Conservation (phyloP, 2,113 vertebrate species). For the Leptosomus discolor region DNA sequence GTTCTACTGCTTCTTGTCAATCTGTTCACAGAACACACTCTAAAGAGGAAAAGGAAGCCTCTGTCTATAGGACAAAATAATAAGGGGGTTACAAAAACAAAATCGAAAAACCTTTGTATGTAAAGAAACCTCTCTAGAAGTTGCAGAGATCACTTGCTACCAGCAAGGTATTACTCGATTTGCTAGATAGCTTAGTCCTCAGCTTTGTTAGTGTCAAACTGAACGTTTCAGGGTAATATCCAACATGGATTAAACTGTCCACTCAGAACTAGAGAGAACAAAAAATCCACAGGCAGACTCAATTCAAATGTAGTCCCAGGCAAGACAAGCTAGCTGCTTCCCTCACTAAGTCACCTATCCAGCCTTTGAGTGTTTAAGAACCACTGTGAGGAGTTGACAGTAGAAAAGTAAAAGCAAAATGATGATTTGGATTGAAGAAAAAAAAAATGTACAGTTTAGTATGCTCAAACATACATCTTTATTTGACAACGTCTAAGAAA, state of each 20-base stretch:
- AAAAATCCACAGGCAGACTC: slow-evolving; percentile 72
- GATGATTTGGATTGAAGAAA: slow-evolving; percentile 67
- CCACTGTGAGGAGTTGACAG: slow-evolving; percentile 72
- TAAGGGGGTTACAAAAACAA: slow-evolving; percentile 62
- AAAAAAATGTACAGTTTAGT: slow-evolving; percentile 68
- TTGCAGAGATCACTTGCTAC: slow-evolving; percentile 73
- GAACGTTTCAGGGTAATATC: slow-evolving; percentile 64
- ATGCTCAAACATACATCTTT: slow-evolving; percentile 71
- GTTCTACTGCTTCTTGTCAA: slow-evolving; percentile 56
- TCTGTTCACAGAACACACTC: slow-evolving; percentile 66
- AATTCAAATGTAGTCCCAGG: slow-evolving; percentile 75
- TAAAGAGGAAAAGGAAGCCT: slow-evolving; percentile 66
- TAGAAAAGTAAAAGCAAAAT: slow-evolving; percentile 78
- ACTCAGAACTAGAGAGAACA: slow-evolving; percentile 70
- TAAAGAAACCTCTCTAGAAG: slow-evolving; percentile 67
- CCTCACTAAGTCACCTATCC: slow-evolving; percentile 66
- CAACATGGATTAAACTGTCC: slow-evolving; percentile 66
- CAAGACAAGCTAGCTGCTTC: slow-evolving; percentile 67
- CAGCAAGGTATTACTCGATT: slow-evolving; percentile 65
- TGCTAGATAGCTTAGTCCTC: slow-evolving; percentile 72
- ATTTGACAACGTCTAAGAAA: slow-evolving; percentile 65
- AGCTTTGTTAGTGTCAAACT: slow-evolving; percentile 66
- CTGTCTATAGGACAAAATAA: slow-evolving; percentile 62
- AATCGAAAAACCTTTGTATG: slow-evolving; percentile 34
- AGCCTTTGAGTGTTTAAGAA: slow-evolving; percentile 69